These are phyloP conservation scores for Cyprinodon diabolis DNA, from an alignment of 2,797 vertebrate species.

Conservation along the genomic window DNA sequence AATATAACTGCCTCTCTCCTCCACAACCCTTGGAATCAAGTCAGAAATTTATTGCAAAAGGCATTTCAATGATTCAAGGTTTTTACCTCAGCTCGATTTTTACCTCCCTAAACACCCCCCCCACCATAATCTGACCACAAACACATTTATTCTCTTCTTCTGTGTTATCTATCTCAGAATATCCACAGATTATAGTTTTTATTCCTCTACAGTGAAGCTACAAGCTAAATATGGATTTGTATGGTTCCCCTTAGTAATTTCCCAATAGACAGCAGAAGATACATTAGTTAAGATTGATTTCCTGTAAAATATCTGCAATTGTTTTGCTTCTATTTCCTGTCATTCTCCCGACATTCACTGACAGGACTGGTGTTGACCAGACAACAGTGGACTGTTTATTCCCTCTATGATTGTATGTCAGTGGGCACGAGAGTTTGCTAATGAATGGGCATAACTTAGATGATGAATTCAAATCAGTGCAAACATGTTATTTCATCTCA, in stretches of 20 bases:
- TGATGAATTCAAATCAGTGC: constrained; percentile 14
- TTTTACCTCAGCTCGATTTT: neutral
- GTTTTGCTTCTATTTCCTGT: constrained; percentile 15
- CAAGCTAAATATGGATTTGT: constrained; percentile 18
- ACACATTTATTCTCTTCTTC: neutral
- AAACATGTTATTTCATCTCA: constrained; percentile 32
- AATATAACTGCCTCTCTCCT: neutral
- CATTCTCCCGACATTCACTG: constrained; percentile 15
- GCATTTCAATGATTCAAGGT: neutral
- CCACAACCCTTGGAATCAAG: neutral
- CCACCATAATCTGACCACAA: neutral
- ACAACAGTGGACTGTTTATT: neutral
- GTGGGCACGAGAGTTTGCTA: constrained; percentile 13
- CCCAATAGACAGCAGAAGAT: constrained; percentile 11
- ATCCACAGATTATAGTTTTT: constrained; percentile 2
- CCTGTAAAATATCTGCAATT: constrained; percentile 22
- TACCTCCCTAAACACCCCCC: neutral
- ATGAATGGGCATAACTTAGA: constrained; percentile 17
- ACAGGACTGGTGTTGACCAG: neutral
- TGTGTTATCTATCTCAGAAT: neutral
- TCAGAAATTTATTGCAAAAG: neutral
- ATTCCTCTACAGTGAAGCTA: constrained; percentile 3
- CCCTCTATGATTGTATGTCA: constrained; percentile 1
- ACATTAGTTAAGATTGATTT: constrained; percentile 40
- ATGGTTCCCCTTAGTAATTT: constrained; percentile 24